Evolutionary conservation across 2,888 invertebrate species (phyloP).

Genomic region (Meganola albula): DNA sequence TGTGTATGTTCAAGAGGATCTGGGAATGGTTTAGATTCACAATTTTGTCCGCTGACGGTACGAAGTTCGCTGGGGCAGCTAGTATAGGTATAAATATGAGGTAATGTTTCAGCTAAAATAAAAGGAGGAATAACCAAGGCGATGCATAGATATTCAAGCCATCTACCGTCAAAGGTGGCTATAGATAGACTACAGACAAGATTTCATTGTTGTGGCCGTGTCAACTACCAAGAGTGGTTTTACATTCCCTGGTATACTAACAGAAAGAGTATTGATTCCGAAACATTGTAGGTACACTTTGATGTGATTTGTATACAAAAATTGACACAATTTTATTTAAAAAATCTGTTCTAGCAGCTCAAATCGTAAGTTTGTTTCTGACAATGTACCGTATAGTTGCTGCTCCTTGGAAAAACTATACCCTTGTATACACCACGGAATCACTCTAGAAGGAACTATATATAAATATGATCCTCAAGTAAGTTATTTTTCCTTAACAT

Average conservation of each 20-base stretch:
- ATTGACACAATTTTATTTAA: no score
- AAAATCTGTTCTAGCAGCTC: no score
- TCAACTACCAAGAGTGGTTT: slow-evolving; percentile 80
- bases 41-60: no score
- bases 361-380: slow-evolving; percentile 59
- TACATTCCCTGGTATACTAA: slow-evolving; percentile 75
- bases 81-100: no score
- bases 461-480: slow-evolving; percentile 75
- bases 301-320: no score
- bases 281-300: slow-evolving; percentile 35
- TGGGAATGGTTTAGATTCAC: no score
- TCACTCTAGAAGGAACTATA: slow-evolving; percentile 68
- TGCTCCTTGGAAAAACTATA: slow-evolving; percentile 73
- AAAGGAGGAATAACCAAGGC: slow-evolving; percentile 77
- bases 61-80: no score
- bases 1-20: no score
- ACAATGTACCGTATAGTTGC: slow-evolving; percentile 81
- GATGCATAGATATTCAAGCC: slow-evolving; percentile 75
- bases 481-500: slow-evolving; percentile 1
- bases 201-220: slow-evolving; percentile 80
- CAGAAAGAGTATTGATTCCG: slow-evolving; percentile 35
- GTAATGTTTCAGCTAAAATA: slow-evolving; percentile 64
- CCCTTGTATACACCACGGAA: slow-evolving; percentile 79
- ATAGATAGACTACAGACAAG: slow-evolving; percentile 79
- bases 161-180: slow-evolving; percentile 72